A percentile compares a stretch with the other conserved stretches of the same genome.
Evolutionary conservation across 2,888 invertebrate species (phyloP).

Genomic region (Ptychoptera contaminata): DNA sequence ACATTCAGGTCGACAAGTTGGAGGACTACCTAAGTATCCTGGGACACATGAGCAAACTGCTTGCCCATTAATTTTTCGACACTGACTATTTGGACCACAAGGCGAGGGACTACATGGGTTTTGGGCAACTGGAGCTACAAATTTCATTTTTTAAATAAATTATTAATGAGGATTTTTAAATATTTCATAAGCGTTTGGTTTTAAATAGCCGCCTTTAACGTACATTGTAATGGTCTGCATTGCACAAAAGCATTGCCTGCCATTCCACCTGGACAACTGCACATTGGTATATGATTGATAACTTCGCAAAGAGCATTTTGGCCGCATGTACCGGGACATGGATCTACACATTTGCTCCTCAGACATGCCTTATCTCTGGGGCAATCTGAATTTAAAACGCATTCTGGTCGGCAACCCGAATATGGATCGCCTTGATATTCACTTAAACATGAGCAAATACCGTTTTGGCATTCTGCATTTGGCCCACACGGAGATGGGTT

Average conservation of each 20-base stretch:
- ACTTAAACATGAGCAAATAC: slow-evolving; percentile 52
- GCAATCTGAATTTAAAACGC: slow-evolving; percentile 60
- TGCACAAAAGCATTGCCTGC: slow-evolving; percentile 63
- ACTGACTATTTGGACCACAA: slow-evolving; percentile 47
- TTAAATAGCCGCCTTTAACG: too few species aligned
- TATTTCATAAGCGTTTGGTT: too few species aligned
- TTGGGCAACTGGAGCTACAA: slow-evolving; percentile 1
- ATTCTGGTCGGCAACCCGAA: slow-evolving; percentile 64
- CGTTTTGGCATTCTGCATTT: slow-evolving; percentile 59
- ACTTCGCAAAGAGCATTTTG: slow-evolving; percentile 57
- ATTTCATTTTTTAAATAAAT: neutral
- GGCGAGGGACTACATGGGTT: slow-evolving; percentile 43
- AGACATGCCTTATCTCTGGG: slow-evolving; percentile 55
- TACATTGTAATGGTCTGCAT: slow-evolving; percentile 41
- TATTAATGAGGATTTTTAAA: too few species aligned
- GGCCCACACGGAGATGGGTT: slow-evolving; percentile 61
- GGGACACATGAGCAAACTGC: slow-evolving; percentile 53
- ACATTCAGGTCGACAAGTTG: slow-evolving; percentile 57
- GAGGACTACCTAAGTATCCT: slow-evolving; percentile 46
- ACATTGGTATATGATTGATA: slow-evolving; percentile 66
- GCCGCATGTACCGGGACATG: slow-evolving; percentile 73
- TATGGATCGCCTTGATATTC: slow-evolving; percentile 59
- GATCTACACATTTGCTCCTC: slow-evolving; percentile 65
- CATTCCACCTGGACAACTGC: slow-evolving; percentile 48
- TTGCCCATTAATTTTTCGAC: slow-evolving; percentile 43